Base-by-base conservation (phyloP, 2,888 invertebrate genomes). In the Megaustenia siamemsis region DNA sequence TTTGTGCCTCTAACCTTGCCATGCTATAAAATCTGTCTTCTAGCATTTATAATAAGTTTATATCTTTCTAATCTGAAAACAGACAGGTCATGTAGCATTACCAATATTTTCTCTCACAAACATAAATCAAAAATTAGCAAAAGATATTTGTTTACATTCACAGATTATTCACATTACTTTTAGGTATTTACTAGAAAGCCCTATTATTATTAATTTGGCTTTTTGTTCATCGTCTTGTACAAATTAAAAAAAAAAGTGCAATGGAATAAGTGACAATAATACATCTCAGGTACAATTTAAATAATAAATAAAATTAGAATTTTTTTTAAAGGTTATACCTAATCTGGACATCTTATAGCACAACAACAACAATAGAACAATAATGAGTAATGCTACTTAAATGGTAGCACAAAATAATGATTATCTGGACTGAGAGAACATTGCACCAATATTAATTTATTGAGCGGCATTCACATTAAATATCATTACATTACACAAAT, bases 401-500 rank as follows among this genome's bases (percentile, higher is more conserved):
- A 71, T 66, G n/a, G n/a, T n/a, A 83, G 32, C 24, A 75, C 60
- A 69, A 28, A 75, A 38, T 71, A 40, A n/a, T 78, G 69, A 68
- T 83, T 66, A 69, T 76, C 56, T 35, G 45, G 35, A 56, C 6
- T 18, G 63, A 68, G 68, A 77, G 21, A 69, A 77, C 71, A 83
- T 83, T 83, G 83, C 83, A 83, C 83, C 83, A 83, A 69, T 80
- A 66, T 76, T 83, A 78, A 83, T 43, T 78, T 83, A 78, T 83
- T 83, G 83, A 83, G 83, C 80, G 35, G 68, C 60, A 60, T 76
- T 75, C 49, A 82, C 82, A 82, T 73, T 38, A 82, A 40, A 76
- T 73, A 49, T 53, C 60, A 71, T 76, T 63, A 82, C 43, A 82
- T 45, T 38, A 38, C 43, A 56, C 24, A 82, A 28, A 82, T 45